phyloP scores from a whole-genome alignment of 35 echinoderm and acorn worm species.

The Lytechinus variegatus region DNA sequence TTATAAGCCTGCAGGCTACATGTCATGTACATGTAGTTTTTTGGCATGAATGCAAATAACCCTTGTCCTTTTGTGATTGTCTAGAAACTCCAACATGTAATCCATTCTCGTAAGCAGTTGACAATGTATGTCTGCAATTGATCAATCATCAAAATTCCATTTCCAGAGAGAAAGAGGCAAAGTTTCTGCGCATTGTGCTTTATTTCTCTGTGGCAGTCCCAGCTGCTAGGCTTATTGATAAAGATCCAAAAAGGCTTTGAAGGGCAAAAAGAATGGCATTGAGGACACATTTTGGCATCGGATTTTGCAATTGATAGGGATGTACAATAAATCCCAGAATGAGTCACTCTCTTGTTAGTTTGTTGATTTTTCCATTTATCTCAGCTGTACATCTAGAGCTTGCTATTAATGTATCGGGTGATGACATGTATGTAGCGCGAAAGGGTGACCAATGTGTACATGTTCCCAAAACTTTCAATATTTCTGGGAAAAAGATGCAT shows the following conservation, averaged over 20 bases:
- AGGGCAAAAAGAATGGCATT: neutral
- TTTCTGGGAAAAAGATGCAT: too few relatives aligned
- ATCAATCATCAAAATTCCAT: neutral
- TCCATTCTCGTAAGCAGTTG: neutral
- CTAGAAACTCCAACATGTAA: neutral
- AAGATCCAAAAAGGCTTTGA: neutral
- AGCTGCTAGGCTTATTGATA: constrained; percentile 6
- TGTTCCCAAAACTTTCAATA: too few relatives aligned
- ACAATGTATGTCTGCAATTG: neutral
- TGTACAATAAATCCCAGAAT: neutral
- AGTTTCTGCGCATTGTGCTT: neutral
- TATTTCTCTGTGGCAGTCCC: neutral
- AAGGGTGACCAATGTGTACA: neutral
- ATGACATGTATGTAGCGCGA: neutral
- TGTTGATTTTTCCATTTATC: neutral
- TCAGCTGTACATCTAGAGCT: neutral
- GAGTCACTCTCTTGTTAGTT: neutral
- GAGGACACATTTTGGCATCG: constrained; percentile 16
- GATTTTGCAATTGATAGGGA: constrained; percentile 38
- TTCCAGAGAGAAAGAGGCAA: neutral
- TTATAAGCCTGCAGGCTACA: neutral
- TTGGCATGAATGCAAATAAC: neutral
- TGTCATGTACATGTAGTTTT: too few relatives aligned
- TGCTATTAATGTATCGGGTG: neutral
- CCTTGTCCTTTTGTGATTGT: neutral